Evolutionary conservation across 2,888 invertebrate genomes (phyloP), one percentile per base, ranked within the genome.

Genomic region (Drosophila histrio): DNA sequence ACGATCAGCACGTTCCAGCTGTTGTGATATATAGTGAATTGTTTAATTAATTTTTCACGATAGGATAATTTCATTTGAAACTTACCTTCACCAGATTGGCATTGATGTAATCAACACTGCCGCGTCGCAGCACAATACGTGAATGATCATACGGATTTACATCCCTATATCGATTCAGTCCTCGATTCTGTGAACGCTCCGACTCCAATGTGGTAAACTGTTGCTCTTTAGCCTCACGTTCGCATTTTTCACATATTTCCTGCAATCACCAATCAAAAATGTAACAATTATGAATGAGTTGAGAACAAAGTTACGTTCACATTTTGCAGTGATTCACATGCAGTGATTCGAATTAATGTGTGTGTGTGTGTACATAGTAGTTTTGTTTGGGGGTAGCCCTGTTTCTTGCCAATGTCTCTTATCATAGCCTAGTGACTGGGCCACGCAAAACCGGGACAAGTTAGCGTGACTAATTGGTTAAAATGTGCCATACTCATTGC

Each of bases 61-160:
- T n/a, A n/a, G n/a, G n/a, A n/a, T n/a, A n/a, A 39, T 22, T 1
- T 2, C 6, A 7, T n/a, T 11, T 13, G 0, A 0, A 26, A 63
- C 92, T 92, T 92, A 96, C 96, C 93, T 94, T 94, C 56, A 99
- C 95, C 79, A 97, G 93, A 92, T 97, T 99, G 53, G 99, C 98
- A 93, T 99, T 99, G 87, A 99, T 98, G 92, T 99, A 99, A 92
- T 98, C 96, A 36, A 94, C 94, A 47, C 94, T 92, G 70, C 95
- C 95, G 87, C 95, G 94, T 77, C 94, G 93, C 41, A 99, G 92
- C 53, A 96, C 92, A 69, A 99, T 96, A 74, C 98, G 94, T 89
- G 96, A 97, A 91, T 98, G 98, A 92, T 99, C 98, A 91, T 96
- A 99, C 1, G 99, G 98, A 91, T 96, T 97, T 7, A 99, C 98